These are phyloP conservation scores for Lutjanus erythropterus DNA, from an alignment of 2,113 vertebrate species.

Conservation along the genomic window DNA sequence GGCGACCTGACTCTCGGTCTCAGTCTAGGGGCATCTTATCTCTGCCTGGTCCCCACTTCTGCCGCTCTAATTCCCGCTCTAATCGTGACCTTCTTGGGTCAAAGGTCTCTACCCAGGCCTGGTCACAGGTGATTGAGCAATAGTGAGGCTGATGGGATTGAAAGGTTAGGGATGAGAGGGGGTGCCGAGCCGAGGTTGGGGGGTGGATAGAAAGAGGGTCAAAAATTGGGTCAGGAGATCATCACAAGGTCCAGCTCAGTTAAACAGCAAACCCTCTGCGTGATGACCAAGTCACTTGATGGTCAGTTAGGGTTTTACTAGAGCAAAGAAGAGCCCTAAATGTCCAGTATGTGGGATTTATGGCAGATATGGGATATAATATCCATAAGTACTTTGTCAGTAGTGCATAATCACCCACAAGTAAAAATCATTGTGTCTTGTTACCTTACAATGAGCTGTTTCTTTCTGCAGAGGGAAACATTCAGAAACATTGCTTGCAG, in stretches of 20 bases:
- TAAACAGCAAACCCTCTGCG: constrained; percentile 2
- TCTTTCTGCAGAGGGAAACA: too few relatives aligned
- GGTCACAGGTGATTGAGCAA: constrained; percentile 82
- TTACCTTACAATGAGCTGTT: too few relatives aligned
- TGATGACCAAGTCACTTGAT: not conserved
- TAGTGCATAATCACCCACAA: too few relatives aligned
- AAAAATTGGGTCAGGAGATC: constrained; percentile 78
- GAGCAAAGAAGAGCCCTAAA: not conserved
- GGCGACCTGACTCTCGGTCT: constrained; percentile 47
- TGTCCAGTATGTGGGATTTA: too few relatives aligned
- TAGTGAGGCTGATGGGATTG: constrained; percentile 80
- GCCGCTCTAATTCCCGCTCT: constrained; percentile 51
- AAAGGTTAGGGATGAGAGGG: constrained; percentile 72
- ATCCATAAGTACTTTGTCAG: too few relatives aligned
- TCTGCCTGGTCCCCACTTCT: constrained; percentile 35
- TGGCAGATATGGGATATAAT: too few relatives aligned
- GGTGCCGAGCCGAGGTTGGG: constrained; percentile 46
- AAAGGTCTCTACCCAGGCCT: constrained; percentile 61
- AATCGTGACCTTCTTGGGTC: constrained; percentile 70
- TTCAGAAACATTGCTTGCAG: too few relatives aligned
- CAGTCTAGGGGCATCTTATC: constrained; percentile 35
- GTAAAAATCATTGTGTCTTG: too few relatives aligned
- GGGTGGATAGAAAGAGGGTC: constrained; percentile 53
- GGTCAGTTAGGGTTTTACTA: not conserved
- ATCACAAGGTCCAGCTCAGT: constrained; percentile 74